These are phyloP conservation scores for Cynaeus angustus DNA, from an alignment of 2,888 invertebrate genomes.

Conservation along the genomic window DNA sequence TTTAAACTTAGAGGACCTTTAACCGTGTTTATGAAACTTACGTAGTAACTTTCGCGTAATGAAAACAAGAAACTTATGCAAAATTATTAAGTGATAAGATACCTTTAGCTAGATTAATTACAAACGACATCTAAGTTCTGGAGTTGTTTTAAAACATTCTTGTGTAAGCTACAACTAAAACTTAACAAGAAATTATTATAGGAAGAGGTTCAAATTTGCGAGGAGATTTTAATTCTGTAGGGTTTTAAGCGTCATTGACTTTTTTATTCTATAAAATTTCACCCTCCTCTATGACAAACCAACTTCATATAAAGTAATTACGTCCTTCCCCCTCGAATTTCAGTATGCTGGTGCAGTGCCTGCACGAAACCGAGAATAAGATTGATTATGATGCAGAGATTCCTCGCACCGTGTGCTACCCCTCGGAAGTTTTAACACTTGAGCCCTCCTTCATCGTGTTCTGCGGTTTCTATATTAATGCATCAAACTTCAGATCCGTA, in stretches of 20 bases:
- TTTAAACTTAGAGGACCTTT: no score
- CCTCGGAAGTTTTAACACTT: constrained; percentile 46
- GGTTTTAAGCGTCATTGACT: constrained; percentile 28
- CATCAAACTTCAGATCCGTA: constrained; percentile 47
- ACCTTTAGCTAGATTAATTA: no score
- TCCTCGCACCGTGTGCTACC: constrained; percentile 30
- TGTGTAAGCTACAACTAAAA: no score
- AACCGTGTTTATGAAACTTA: no score
- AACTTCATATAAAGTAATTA: constrained; percentile 51
- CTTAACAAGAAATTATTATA: no score
- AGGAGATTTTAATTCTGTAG: constrained; percentile 1
- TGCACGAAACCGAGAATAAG: constrained; percentile 47
- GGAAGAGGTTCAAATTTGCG: neutral
- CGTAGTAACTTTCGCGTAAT: no score
- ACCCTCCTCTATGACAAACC: constrained; percentile 43
- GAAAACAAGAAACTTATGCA: no score
- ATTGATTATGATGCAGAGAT: constrained; percentile 53
- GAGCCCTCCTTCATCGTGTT: constrained; percentile 38
- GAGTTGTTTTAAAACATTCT: no score
- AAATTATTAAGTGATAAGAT: no score
- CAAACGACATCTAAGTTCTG: no score
- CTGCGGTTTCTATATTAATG: constrained; percentile 51
- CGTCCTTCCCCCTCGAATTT: constrained; percentile 48
- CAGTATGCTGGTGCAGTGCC: constrained; percentile 49
- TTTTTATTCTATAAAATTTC: constrained; percentile 27